Conservation (phyloP, 2,888 invertebrate genomes). For the Synergus gifuensis region DNA sequence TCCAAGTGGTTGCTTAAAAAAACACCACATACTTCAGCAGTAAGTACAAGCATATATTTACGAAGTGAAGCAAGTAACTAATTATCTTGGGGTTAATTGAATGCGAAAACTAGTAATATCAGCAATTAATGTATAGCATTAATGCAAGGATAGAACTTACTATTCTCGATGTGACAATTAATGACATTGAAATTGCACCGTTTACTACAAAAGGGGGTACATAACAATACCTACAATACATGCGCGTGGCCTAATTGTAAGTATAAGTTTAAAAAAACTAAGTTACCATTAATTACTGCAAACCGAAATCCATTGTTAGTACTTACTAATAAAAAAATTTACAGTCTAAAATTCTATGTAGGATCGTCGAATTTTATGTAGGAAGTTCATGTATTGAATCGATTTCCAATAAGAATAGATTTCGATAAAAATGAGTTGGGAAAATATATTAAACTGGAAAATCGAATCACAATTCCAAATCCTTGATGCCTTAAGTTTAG, state of each 20-base stretch:
- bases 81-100: not conserved
- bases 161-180: not conserved
- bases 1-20: too few relatives aligned
- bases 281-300: too few relatives aligned
- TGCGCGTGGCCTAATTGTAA: not conserved
- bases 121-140: not conserved
- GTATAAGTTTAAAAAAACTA: too few relatives aligned
- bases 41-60: too few relatives aligned
- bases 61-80: not conserved
- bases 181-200: not conserved
- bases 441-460: not conserved
- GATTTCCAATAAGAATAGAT: too few relatives aligned
- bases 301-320: too few relatives aligned
- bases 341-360: too few relatives aligned
- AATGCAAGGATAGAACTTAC: not conserved
- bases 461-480: not conserved
- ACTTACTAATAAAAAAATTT: too few relatives aligned
- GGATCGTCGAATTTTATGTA: too few relatives aligned
- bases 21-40: too few relatives aligned
- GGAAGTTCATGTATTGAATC: too few relatives aligned
- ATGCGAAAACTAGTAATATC: not conserved
- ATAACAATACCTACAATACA: not conserved
- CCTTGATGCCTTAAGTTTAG: constrained; percentile 7
- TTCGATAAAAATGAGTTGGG: too few relatives aligned
- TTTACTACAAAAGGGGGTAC: not conserved